Evolutionary conservation across 2,888 invertebrate species (phyloP), one percentile per base, ranked within the genome.

Genomic region (Oscheius sp.): DNA sequence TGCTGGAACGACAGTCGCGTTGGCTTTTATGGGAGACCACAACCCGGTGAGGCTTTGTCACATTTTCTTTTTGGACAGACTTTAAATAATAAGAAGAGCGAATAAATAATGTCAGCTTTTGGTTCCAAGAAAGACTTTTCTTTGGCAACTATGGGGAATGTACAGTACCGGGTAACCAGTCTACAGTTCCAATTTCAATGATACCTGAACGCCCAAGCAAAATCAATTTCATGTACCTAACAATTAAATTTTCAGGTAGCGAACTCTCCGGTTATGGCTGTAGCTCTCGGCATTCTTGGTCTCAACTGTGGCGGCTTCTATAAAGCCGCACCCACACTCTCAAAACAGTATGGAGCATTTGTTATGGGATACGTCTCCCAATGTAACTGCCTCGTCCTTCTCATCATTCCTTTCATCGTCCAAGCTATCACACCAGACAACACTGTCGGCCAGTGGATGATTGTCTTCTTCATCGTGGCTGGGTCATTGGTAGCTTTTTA

Each of bases 301-400:
- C 47, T 75, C 11, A 71, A 84, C 29, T 85, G 84, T 21, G 84
- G 84, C 21, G 84, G 84, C 2, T 79, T 79, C 62, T 84, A 85
- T 75, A 85, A 85, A 63, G 84, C 85, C n/a, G 85, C 79, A 1
- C 85, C 84, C 1, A 73, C 86, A n/a, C 73, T 86, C 32, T 76
- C 80, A 21, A 86, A 84, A 57, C 85, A 86, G 53, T 84, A 80
- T 79, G 73, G 77, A 71, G 80, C 71, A 59, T 82, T 85, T 37
- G 86, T 85, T 4, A 85, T 85, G 7, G 86, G 86, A 21, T 83
- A 84, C 60, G 78, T 85, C 58, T 85, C 86, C n/a, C 74, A 86
- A 7, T 81, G 82, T 73, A 65, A 84, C 68, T 84, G 83, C 32
- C 48, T 76, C 2, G 83, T 77, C 35, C 84, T 83, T 76, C 74